Evolutionary conservation across 2,113 vertebrate genomes (phyloP).

Genomic region (Camelus dromedarius): DNA sequence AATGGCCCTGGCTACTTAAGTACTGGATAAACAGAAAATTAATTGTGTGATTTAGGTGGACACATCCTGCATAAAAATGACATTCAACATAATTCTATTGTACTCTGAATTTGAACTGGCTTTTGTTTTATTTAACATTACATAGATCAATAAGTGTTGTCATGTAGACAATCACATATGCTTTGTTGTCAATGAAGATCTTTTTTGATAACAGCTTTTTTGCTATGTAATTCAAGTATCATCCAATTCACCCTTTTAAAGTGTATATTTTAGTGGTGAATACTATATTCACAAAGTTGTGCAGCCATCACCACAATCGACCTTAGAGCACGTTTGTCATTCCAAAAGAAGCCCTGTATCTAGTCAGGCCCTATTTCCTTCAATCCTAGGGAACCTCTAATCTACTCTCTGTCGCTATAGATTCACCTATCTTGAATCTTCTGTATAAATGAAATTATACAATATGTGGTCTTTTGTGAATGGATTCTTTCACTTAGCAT

Average conservation of each 20-base stretch:
- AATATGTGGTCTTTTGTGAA: neutral
- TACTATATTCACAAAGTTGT: neutral
- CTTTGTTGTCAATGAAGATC: neutral
- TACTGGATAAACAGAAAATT: neutral
- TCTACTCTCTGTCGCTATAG: neutral
- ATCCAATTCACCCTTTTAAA: neutral
- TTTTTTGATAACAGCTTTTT: neutral
- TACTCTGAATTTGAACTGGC: neutral
- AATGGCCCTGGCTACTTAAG: slow-evolving; percentile 41
- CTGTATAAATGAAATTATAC: neutral
- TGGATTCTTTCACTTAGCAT: neutral
- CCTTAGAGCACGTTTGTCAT: neutral
- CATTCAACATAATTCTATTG: neutral
- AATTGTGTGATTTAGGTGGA: slow-evolving; percentile 32
- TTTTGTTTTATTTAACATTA: neutral
- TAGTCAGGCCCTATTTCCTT: neutral
- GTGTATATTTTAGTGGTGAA: neutral
- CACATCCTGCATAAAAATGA: slow-evolving; percentile 53
- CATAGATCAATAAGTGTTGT: neutral
- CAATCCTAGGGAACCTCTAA: neutral
- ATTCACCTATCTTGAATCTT: neutral
- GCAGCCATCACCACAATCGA: no score
- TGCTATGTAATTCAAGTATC: neutral
- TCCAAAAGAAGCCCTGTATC: rapidly evolving
- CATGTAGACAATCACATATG: neutral